A percentile compares a stretch with the other conserved stretches of the same genome.
phyloP scores from a whole-genome alignment of 2,113 vertebrate genomes.

The Gila orcuttii region DNA sequence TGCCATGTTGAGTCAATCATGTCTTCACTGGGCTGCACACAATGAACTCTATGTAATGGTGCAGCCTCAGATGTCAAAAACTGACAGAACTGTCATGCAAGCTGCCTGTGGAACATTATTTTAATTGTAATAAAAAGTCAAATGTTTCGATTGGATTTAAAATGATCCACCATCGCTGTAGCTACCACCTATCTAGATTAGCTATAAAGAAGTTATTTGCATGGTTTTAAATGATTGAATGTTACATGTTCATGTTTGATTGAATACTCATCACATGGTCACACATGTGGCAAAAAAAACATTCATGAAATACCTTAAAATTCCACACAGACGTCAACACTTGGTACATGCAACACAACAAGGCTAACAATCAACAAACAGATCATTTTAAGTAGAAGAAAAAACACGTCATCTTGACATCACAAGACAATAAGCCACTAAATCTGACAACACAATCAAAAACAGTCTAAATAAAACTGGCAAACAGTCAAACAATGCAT shows the following conservation, averaged over 20 bases:
- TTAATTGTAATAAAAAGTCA: background rate
- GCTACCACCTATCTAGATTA: background rate
- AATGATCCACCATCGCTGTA: background rate
- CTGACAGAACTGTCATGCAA: background rate
- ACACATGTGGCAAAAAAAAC: background rate
- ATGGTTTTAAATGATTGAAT: background rate
- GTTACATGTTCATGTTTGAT: background rate
- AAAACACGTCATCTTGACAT: background rate
- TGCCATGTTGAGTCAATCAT: constrained; percentile 20
- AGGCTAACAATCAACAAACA: background rate
- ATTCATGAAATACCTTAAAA: background rate
- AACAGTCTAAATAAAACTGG: constrained; percentile 1
- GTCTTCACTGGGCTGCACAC: background rate
- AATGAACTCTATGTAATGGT: background rate
- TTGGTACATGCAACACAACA: background rate
- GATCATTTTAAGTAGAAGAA: background rate
- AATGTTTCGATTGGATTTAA: background rate
- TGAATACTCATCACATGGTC: background rate
- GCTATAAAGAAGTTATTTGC: background rate
- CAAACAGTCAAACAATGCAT: constrained; percentile 5
- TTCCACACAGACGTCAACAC: background rate
- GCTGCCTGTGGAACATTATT: background rate
- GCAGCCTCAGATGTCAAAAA: background rate
- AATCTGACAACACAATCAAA: background rate
- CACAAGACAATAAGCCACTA: background rate